A percentile compares a stretch with the other conserved stretches of the same genome.
phyloP scores from a whole-genome alignment of 2,888 invertebrate species.

The Pseudeuparius sepicola region DNA sequence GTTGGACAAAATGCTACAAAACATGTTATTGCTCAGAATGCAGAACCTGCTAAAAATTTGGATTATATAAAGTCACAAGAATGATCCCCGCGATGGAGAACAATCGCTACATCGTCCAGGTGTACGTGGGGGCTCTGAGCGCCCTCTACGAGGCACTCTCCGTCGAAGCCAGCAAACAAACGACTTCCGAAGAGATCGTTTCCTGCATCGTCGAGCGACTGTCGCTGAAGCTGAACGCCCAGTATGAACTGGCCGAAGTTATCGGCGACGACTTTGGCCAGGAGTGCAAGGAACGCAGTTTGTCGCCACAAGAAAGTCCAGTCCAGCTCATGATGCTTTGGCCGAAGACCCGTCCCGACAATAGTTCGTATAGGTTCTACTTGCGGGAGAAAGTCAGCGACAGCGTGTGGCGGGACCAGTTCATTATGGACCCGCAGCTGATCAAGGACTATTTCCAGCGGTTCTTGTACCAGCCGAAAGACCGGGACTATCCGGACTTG shows the following conservation, averaged over 20 bases:
- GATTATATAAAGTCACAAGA: too few species aligned
- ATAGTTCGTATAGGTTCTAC: conserved; percentile 65
- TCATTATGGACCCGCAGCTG: conserved; percentile 82
- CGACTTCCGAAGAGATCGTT: conserved; percentile 85
- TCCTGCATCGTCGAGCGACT: conserved; percentile 74
- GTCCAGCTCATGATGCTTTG: conserved; percentile 75
- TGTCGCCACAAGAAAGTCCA: conserved; percentile 71
- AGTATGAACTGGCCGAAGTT: conserved; percentile 72
- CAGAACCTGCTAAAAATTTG: too few species aligned
- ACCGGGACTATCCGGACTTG: conserved; percentile 90
- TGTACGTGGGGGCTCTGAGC: conserved; percentile 81
- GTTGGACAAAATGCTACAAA: too few species aligned
- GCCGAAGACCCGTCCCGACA: conserved; percentile 53
- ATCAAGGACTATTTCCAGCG: conserved; percentile 82
- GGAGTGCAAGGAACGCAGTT: conserved; percentile 84
- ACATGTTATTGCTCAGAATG: too few species aligned
- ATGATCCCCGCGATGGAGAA: neutral
- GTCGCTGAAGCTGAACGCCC: conserved; percentile 49
- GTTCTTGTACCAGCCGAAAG: conserved; percentile 84
- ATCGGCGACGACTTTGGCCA: conserved; percentile 77
- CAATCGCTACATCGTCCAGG: conserved; percentile 59
- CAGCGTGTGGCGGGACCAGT: conserved; percentile 78
- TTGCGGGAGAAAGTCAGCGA: conserved; percentile 78
- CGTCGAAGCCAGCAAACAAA: conserved; percentile 85
- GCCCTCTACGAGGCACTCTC: conserved; percentile 82